Conservation (phyloP, 1,140 invertebrate genomes). For the Mizuhopecten yessoensis region DNA sequence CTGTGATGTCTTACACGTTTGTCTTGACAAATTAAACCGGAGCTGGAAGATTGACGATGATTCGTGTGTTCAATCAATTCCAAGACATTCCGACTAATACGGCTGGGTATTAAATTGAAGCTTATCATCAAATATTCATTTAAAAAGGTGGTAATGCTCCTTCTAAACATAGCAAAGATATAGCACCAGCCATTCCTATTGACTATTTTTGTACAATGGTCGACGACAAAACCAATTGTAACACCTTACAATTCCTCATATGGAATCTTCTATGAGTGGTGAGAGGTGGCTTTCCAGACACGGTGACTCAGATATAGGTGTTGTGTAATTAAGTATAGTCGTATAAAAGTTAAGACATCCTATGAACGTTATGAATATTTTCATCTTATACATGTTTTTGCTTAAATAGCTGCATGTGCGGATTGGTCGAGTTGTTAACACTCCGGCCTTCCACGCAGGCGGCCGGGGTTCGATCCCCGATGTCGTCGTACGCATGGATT, state of each 20-base stretch:
- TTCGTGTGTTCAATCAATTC: neutral
- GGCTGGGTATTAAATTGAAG: neutral
- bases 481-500: too few relatives aligned
- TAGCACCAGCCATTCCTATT: neutral
- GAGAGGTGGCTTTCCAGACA: neutral
- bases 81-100: neutral
- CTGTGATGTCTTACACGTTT: too few relatives aligned
- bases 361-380: too few relatives aligned
- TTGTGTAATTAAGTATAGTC: too few relatives aligned
- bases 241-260: neutral
- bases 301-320: too few relatives aligned
- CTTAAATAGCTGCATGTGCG: too few relatives aligned
- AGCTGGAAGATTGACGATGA: neutral
- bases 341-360: too few relatives aligned
- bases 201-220: neutral
- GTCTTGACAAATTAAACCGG: too few relatives aligned
- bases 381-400: too few relatives aligned
- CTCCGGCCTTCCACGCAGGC: too few relatives aligned
- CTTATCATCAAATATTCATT: neutral
- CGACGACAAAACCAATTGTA: neutral
- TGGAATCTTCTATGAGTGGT: neutral
- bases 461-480: too few relatives aligned
- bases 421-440: too few relatives aligned
- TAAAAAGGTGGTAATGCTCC: neutral
- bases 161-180: neutral